These are phyloP conservation scores for Hymenochirus boettgeri DNA, from an alignment of 2,113 vertebrate genomes.

Conservation along the genomic window DNA sequence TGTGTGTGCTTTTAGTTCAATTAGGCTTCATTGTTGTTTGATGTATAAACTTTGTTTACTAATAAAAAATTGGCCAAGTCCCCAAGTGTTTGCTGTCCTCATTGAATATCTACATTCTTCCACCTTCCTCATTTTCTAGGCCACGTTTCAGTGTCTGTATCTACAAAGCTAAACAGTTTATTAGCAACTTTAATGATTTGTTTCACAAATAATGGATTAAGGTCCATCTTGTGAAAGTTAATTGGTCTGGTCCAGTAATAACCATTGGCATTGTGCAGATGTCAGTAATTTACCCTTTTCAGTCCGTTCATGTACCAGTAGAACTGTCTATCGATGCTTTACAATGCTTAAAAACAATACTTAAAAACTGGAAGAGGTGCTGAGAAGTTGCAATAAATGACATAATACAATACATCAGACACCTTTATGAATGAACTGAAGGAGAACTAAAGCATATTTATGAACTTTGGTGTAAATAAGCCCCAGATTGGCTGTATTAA, in stretches of 20 bases:
- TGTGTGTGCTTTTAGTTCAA: not conserved
- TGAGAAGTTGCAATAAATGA: too few species aligned
- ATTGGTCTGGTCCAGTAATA: constrained; percentile 46
- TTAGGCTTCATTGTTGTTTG: constrained; percentile 22
- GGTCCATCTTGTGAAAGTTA: constrained; percentile 50
- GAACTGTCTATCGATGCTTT: too few species aligned
- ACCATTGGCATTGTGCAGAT: not conserved
- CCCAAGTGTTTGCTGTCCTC: constrained; percentile 47
- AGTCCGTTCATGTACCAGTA: too few species aligned
- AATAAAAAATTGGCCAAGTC: constrained; percentile 50
- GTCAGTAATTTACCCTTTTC: not conserved
- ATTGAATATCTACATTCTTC: constrained; percentile 56
- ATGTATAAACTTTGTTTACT: constrained; percentile 48
- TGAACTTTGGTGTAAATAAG: too few species aligned
- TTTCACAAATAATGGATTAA: constrained; percentile 65
- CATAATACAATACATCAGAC: too few species aligned
- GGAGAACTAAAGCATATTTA: too few species aligned
- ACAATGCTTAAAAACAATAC: too few species aligned
- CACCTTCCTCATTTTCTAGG: constrained; percentile 52
- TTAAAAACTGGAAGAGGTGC: too few species aligned
- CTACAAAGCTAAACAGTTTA: constrained; percentile 46
- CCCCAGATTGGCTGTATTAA: too few species aligned
- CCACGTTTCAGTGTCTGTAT: constrained; percentile 43
- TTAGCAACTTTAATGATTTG: constrained; percentile 53
- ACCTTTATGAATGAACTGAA: too few species aligned